Conservation (phyloP, 2,797 vertebrate genomes). For the Myiothlypis chrysogaster region DNA sequence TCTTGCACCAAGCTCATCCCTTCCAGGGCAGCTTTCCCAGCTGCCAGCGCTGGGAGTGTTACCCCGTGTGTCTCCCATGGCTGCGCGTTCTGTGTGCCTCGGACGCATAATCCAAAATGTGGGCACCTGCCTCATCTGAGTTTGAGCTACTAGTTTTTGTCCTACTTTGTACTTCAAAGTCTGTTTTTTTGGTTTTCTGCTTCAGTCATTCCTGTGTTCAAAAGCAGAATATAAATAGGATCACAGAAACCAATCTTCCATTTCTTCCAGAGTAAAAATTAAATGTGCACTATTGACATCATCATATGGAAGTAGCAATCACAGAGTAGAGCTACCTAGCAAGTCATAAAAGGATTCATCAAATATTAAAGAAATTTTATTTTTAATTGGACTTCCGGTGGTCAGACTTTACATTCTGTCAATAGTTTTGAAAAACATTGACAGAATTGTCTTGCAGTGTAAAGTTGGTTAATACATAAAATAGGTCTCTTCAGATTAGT, state of each 20-base stretch:
- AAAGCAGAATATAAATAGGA: not conserved
- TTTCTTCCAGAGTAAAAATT: not conserved
- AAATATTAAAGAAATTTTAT: not conserved
- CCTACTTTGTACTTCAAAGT: not conserved
- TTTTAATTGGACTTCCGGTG: not conserved
- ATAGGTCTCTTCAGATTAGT: not conserved
- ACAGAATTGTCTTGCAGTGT: not conserved
- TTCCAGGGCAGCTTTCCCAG: not conserved
- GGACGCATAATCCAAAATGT: accelerated
- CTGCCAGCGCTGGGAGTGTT: not conserved
- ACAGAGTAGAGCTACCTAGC: not conserved
- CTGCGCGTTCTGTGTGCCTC: accelerated
- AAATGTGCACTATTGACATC: not conserved
- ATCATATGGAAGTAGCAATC: not conserved
- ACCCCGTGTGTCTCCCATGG: accelerated
- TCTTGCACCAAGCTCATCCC: not conserved
- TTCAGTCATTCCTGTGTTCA: not conserved
- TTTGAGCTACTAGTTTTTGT: not conserved
- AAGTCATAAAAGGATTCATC: not conserved
- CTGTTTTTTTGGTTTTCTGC: not conserved
- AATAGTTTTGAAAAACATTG: not conserved
- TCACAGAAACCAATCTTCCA: not conserved
- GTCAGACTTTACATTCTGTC: not conserved
- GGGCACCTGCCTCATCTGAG: accelerated
- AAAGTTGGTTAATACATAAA: not conserved